Conservation (phyloP, 2,113 vertebrate species). For the Oplegnathus fasciatus region DNA sequence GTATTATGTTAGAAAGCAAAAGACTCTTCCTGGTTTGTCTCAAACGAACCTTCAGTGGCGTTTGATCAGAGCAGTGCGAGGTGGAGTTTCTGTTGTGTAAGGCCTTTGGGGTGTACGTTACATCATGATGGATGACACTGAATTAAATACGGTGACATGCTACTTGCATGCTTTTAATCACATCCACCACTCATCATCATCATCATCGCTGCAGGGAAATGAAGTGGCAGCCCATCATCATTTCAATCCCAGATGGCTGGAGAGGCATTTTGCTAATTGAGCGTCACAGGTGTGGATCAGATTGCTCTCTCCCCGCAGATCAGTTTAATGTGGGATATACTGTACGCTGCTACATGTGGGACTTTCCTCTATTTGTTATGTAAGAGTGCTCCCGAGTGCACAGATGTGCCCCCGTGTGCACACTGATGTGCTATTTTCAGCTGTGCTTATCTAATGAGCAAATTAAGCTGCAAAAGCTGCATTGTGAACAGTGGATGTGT, state of each 20-base stretch:
- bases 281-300: conserved; percentile 54
- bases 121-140: conserved; percentile 38
- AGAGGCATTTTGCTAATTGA: conserved; percentile 52
- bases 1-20: background rate
- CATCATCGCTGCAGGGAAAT: conserved; percentile 43
- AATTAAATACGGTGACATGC: conserved; percentile 48
- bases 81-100: conserved; percentile 22
- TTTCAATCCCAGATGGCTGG: conserved; percentile 25
- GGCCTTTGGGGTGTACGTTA: conserved; percentile 14
- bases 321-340: conserved; percentile 14
- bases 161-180: conserved; percentile 58
- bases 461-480: conserved; percentile 45
- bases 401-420: conserved; percentile 34
- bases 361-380: conserved; percentile 54
- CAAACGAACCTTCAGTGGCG: background rate
- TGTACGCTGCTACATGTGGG: conserved; percentile 17
- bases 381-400: conserved; percentile 31
- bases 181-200: conserved; percentile 27
- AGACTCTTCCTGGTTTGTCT: conserved; percentile 3
- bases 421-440: conserved; percentile 42
- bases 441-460: conserved; percentile 61
- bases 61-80: conserved; percentile 10
- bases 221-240: conserved; percentile 17
- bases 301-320: background rate
- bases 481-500: conserved; percentile 18